Evolutionary conservation across 2,113 vertebrate species (phyloP), one percentile per base, ranked within the genome.

Genomic region (Crypturellus undulatus): DNA sequence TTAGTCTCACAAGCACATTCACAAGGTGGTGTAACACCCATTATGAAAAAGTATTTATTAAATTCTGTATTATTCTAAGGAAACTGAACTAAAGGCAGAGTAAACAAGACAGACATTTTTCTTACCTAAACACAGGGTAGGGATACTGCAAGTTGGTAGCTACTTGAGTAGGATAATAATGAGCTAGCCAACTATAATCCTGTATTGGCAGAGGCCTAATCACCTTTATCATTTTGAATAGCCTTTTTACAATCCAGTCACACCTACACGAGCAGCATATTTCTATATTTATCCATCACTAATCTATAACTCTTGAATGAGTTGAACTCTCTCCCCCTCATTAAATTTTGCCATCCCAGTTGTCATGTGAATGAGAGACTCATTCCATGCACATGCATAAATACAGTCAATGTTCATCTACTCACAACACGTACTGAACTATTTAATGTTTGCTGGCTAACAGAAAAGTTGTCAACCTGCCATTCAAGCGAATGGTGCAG

Each of bases 301-400:
- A 89, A 94, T 79, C 87, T 42, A 17, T 79, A 94, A 86, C 67
- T 84, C 72, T 68, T 89, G 54, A 54, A 59, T 28, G 72, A 94
- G 72, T 68, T 43, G 58, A 94, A 68, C 24, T 51, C 49, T 71
- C 32, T 69, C 79, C 52, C 45, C 45, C 79, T 68, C 72, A 59
- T 91, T 91, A 75, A 76, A 54, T 75, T 76, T 68, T 91, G 51
- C 63, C 84, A 54, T 83, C 59, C 47, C 32, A 52, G 52, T 68
- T 89, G 87, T 68, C 63, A 38, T 32, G 42, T 2, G 7, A 68
- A 67, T 68, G 70, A 22, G 43, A 54, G 42, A 72, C 30, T 77
- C 7, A 0, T 43, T 67, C 77, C 69, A 32, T 59, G 72, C 19
- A 16, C 1, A 59, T 52, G 40, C 73, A 77, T 77, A 85, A 81